Conservation (phyloP, 2,888 invertebrate species). For the Melieria crassipennis region DNA sequence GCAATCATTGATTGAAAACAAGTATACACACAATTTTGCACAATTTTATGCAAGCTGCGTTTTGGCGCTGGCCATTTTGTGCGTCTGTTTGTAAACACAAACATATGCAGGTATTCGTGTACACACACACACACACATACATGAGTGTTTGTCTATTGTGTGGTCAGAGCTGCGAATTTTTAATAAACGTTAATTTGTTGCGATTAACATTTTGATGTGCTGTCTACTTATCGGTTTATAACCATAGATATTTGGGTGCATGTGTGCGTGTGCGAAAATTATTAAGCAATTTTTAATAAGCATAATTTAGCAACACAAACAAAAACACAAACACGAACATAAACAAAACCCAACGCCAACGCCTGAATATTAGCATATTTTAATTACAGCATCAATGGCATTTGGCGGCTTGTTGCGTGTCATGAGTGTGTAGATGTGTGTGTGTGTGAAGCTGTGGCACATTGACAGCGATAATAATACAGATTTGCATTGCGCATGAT, state of each 20-base stretch:
- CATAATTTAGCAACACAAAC: conserved; percentile 11
- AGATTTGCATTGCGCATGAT: not conserved
- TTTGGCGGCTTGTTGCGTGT: no score
- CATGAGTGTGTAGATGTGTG: not conserved
- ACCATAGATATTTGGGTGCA: not conserved
- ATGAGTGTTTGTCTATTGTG: not conserved
- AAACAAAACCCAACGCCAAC: not conserved
- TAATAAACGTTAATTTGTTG: conserved; percentile 1
- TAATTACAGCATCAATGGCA: not conserved
- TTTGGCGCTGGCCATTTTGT: no score
- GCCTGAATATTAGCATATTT: not conserved
- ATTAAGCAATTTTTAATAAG: conserved; percentile 9
- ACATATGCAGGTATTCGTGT: not conserved
- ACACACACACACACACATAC: conserved; percentile 9
- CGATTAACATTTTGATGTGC: not conserved
- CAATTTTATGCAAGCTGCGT: no score
- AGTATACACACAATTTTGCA: no score
- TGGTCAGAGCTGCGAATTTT: not conserved
- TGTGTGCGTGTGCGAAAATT: not conserved
- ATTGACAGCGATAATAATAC: not conserved
- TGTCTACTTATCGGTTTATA: not conserved
- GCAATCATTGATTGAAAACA: no score
- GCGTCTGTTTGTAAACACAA: no score
- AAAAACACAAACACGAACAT: conserved; percentile 3
- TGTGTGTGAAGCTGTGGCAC: not conserved